Conservation (phyloP, 2,113 vertebrate genomes). For the Ifrita kowaldi region DNA sequence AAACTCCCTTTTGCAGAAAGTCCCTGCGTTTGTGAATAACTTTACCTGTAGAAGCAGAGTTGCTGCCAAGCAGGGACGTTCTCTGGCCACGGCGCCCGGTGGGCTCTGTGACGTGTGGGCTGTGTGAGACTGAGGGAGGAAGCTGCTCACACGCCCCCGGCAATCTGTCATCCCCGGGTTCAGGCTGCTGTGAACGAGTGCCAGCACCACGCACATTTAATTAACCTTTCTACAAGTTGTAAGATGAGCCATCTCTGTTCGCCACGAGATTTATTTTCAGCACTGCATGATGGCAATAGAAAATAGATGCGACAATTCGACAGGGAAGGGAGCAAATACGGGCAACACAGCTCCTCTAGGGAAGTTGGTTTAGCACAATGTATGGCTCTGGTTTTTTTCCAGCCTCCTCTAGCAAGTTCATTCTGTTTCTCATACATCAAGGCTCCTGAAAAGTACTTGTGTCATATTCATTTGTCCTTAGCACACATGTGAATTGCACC, state of each 20-base stretch:
- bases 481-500: not conserved
- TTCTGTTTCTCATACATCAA: not conserved
- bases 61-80: rapidly evolving
- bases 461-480: not conserved
- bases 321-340: not conserved
- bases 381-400: not conserved
- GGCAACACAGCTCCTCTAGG: not conserved
- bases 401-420: not conserved
- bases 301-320: conserved; percentile 9
- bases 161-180: not conserved
- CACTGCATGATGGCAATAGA: not conserved
- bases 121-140: not conserved
- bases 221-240: conserved; percentile 45
- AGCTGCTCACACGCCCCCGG: not conserved
- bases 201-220: conserved; percentile 36
- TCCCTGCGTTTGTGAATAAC: not conserved
- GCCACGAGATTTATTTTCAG: not conserved
- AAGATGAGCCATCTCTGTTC: not conserved
- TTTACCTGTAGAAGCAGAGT: not conserved
- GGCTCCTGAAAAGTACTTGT: not conserved
- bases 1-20: not conserved
- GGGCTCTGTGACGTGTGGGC: not conserved
- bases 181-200: not conserved
- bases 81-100: rapidly evolving
- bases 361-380: not conserved